Conservation (phyloP, 53 echinoderm and acorn worm genomes). For the Luidia sarsii region DNA sequence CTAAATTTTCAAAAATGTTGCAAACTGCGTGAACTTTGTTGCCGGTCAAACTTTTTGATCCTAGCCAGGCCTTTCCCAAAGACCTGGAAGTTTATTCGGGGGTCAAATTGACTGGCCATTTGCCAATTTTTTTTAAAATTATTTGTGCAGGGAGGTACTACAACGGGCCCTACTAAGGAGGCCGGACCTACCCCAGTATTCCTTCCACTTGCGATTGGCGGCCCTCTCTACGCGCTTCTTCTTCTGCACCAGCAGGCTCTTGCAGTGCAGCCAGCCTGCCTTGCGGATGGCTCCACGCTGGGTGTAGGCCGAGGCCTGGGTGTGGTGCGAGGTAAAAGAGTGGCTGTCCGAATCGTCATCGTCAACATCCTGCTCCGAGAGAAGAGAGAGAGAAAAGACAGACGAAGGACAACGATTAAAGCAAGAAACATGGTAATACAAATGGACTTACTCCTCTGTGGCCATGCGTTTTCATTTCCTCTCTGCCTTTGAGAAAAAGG, state of each 20-base stretch:
- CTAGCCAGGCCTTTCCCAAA: too few relatives aligned
- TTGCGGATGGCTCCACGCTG: slow-evolving; percentile 94
- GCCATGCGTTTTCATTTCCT: too few relatives aligned
- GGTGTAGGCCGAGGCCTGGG: slow-evolving; percentile 78
- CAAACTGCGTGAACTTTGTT: too few relatives aligned
- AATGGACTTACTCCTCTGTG: background rate
- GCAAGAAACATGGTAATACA: too few relatives aligned
- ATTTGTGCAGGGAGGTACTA: background rate
- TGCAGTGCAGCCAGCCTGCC: slow-evolving; percentile 92
- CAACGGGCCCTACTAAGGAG: background rate
- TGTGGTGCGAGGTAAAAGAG: slow-evolving; percentile 81
- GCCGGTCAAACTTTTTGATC: too few relatives aligned
- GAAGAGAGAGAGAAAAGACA: too few relatives aligned
- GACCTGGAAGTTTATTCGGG: too few relatives aligned
- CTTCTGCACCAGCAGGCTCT: slow-evolving; percentile 87
- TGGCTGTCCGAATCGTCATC: slow-evolving; percentile 78
- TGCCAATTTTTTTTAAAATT: background rate
- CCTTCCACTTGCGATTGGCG: slow-evolving; percentile 85
- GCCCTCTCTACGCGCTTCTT: slow-evolving; percentile 89
- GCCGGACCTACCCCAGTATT: slow-evolving; percentile 91
- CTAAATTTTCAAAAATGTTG: too few relatives aligned
- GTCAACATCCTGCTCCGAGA: slow-evolving; percentile 56
- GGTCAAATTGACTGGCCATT: background rate
- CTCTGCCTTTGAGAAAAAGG: too few relatives aligned
- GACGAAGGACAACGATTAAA: background rate